Base-by-base conservation (phyloP, 2,113 vertebrate species). In the Sigmodon hispidus region DNA sequence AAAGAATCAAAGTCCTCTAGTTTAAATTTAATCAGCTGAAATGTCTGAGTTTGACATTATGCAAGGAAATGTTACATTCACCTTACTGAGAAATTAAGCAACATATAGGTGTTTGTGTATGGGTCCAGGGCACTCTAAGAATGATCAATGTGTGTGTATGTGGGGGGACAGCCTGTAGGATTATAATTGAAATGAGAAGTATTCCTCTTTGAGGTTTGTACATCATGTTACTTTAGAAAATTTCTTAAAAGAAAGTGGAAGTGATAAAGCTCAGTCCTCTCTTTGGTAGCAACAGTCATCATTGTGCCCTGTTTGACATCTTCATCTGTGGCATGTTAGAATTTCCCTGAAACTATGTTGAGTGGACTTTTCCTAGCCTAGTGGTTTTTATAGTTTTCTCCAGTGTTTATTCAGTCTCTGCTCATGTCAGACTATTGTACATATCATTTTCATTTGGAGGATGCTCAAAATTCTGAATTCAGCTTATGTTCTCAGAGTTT, bases 51-150 rank as follows among this genome's bases (percentile, higher is more conserved):
- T 40, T 29, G 97, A n/a, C 13, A 67, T 45, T 91, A 36, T 94
- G 36, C 77, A 96, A 96, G 73, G 86, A 70, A 97, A 90, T 90
- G 45, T n/a, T 81, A 57, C 87, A 94, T 97, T 97, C 91, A 84
- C 67, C 95, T 91, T 96, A 92, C 77, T 89, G 89, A 95, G 96
- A 92, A 96, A 76, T 52, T 81, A 95, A 97, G 85, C n/a, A 96
- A 84, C n/a, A n/a, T 65, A 55, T 67, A 97, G 80, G 92, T 75
- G 19, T 96, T 97, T 97, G 87, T 98, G 97, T 97, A 95, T 96
- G 40, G 90, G 69, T 80, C 55, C 8, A 15, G 21, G 65, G 24
- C n/a, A 59, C 95, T 95, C 76, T 29, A 95, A 97, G 92, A 75
- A 87, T 52, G 93, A 92, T 0, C n/a, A n/a, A 45, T 69, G 1